Evolutionary conservation across 1,140 invertebrate genomes (phyloP).

Genomic region (Onthophagus taurus): DNA sequence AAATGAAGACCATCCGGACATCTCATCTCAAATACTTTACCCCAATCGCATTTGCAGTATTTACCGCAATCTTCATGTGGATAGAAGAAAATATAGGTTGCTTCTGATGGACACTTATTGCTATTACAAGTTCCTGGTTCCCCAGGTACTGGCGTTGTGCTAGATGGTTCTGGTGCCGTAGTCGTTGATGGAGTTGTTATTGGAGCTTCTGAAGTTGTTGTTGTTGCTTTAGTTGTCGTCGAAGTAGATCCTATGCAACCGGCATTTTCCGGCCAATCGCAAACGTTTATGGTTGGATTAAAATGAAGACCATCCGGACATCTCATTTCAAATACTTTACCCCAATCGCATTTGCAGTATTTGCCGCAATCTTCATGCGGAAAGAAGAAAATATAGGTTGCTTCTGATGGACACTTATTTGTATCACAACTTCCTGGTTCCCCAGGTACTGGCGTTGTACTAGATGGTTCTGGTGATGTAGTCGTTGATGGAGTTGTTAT

Average conservation of each 20-base stretch:
- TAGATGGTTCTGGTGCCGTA: background rate
- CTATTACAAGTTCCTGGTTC: background rate
- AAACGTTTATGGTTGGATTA: slow-evolving; percentile 30
- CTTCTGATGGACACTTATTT: background rate
- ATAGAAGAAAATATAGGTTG: background rate
- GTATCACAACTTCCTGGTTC: background rate
- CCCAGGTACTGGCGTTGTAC: background rate
- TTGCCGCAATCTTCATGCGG: background rate
- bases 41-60: slow-evolving; percentile 4
- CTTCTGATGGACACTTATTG: background rate
- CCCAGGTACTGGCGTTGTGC: background rate
- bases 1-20: slow-evolving; percentile 5
- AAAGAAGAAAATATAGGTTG: background rate
- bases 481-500: too few species aligned
- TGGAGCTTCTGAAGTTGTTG: too few species aligned
- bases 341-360: slow-evolving; percentile 5
- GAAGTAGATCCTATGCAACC: slow-evolving; percentile 15
- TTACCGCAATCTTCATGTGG: background rate
- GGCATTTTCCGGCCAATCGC: slow-evolving; percentile 33
- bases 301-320: slow-evolving; percentile 36
- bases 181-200: background rate
- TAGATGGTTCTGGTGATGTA: background rate
- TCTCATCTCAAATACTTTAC: background rate
- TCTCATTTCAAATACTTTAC: slow-evolving; percentile 17
- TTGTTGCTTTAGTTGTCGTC: background rate